Evolutionary conservation across 2,113 vertebrate genomes (phyloP).

Genomic region (Entelurus aequoreus): DNA sequence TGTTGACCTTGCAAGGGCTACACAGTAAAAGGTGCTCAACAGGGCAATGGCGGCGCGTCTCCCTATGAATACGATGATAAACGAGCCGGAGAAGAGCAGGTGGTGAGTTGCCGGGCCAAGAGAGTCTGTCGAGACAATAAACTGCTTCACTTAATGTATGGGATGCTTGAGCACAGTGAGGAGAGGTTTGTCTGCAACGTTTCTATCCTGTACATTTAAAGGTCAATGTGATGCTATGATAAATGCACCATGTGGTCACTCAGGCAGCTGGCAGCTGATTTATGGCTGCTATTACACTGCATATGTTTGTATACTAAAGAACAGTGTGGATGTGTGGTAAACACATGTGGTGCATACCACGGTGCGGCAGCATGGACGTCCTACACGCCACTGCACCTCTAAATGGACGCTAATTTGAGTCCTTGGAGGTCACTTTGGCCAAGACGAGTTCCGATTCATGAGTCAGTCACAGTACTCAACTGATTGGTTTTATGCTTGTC

Average conservation of each 20-base stretch:
- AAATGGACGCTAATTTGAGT: conserved; percentile 18
- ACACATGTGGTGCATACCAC: conserved; percentile 1
- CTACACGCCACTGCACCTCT: background rate
- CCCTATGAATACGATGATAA: conserved; percentile 45
- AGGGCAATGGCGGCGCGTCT: conserved; percentile 22
- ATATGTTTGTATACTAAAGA: conserved; percentile 2
- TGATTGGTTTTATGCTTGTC: conserved; percentile 34
- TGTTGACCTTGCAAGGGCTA: conserved; percentile 8
- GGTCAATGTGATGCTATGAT: conserved; percentile 12
- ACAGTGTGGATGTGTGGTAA: background rate
- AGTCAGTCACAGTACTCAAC: conserved; percentile 19
- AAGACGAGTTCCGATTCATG: conserved; percentile 11
- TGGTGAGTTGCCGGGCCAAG: conserved; percentile 30
- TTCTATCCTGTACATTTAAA: conserved; percentile 27
- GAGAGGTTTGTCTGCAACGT: conserved; percentile 29
- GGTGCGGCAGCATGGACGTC: background rate
- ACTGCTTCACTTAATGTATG: conserved; percentile 47
- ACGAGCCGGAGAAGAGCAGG: conserved; percentile 35
- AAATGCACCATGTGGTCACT: conserved; percentile 35
- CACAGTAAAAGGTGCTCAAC: conserved; percentile 5
- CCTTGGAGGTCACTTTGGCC: conserved; percentile 39
- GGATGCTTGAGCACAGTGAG: background rate
- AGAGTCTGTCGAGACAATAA: conserved; percentile 59
- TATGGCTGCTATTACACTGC: conserved; percentile 36
- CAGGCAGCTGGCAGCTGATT: conserved; percentile 35